Conservation (phyloP, 1,140 invertebrate genomes). For the Drosophila sp. region DNA sequence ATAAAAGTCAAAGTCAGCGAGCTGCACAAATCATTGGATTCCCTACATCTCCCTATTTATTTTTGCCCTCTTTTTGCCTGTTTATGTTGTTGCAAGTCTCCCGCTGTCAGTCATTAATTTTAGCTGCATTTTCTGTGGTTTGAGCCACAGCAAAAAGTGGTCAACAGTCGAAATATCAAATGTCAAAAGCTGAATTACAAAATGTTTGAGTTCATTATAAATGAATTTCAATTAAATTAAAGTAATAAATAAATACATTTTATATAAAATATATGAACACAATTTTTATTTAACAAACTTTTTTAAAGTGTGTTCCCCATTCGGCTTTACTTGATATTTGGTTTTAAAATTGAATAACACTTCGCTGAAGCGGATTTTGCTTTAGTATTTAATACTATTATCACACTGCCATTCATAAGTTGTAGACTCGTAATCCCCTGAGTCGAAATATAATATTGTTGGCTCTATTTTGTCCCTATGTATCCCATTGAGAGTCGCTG, state of each 20-base stretch:
- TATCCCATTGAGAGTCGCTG: not conserved
- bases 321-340: not conserved
- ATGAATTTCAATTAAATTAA: not conserved
- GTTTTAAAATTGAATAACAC: constrained; percentile 3
- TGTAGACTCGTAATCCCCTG: constrained; percentile 32
- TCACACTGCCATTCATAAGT: constrained; percentile 36
- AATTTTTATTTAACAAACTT: no score
- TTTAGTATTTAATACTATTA: constrained; percentile 28
- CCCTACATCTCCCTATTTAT: not conserved
- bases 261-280: not conserved
- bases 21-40: constrained; percentile 32
- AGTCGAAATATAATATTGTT: constrained; percentile 3
- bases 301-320: constrained; percentile 5
- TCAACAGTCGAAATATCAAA: constrained; percentile 30
- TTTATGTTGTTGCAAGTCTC: constrained; percentile 30
- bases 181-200: constrained; percentile 22
- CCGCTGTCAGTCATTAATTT: constrained; percentile 49
- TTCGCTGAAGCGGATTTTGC: constrained; percentile 21
- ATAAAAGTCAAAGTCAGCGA: constrained; percentile 38
- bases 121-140: constrained; percentile 26
- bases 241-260: not conserved
- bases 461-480: constrained; percentile 1
- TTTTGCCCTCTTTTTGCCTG: constrained; percentile 8
- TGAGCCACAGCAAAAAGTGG: constrained; percentile 36
- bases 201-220: not conserved